These are phyloP conservation scores for Macrosteles quadrilineatus DNA, from an alignment of 1,140 invertebrate genomes.

Conservation along the genomic window DNA sequence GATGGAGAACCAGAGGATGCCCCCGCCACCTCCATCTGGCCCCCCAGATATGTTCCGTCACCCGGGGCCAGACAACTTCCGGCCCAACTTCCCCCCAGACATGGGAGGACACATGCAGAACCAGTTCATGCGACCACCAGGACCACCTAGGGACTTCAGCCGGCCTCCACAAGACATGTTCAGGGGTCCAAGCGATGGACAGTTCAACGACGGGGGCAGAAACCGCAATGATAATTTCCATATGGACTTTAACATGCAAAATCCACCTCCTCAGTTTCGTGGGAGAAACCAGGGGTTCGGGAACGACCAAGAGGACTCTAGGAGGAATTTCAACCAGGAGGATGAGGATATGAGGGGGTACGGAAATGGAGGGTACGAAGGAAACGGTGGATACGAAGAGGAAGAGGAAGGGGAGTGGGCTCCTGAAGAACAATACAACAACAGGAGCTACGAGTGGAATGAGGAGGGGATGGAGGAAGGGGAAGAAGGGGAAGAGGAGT, in stretches of 20 bases:
- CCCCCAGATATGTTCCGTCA: not conserved
- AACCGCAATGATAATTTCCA: not conserved
- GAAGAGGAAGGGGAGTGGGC: conserved; percentile 29
- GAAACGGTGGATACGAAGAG: conserved; percentile 26
- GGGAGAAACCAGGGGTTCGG: not conserved
- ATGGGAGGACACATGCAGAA: not conserved
- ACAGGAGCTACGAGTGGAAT: conserved; percentile 19
- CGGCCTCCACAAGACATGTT: not conserved
- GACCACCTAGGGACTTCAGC: not conserved
- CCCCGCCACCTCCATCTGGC: not conserved
- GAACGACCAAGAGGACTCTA: conserved; percentile 19
- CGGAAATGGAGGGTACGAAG: conserved; percentile 19
- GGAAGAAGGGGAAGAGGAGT: conserved; percentile 7
- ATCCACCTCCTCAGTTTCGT: conserved; percentile 14
- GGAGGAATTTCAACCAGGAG: conserved; percentile 4
- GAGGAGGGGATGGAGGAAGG: conserved; percentile 29
- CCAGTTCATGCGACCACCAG: not conserved
- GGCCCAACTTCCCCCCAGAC: not conserved
- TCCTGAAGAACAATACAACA: conserved; percentile 8
- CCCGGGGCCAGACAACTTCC: conserved; percentile 3
- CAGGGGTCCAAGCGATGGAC: not conserved
- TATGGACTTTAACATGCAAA: conserved; percentile 3
- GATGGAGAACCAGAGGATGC: not conserved
- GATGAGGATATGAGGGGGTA: not conserved
- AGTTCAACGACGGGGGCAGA: not conserved